phyloP scores from a whole-genome alignment of 2,797 vertebrate species.

The Mus caroli region DNA sequence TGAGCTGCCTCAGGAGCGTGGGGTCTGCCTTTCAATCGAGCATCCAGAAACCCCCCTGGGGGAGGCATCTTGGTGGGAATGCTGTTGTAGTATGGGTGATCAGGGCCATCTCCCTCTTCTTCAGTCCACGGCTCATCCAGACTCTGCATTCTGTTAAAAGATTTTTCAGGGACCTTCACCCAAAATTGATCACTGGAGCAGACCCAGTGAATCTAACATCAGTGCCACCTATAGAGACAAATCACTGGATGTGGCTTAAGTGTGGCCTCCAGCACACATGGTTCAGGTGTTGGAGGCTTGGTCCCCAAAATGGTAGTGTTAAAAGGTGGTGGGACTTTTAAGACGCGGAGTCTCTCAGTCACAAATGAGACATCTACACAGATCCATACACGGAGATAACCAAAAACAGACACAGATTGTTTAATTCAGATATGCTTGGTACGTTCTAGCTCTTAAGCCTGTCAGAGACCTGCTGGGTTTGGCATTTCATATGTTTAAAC shows the following conservation, averaged over 20 bases:
- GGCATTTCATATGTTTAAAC: background rate
- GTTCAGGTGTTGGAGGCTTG: background rate
- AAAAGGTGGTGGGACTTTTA: background rate
- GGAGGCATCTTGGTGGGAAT: constrained; percentile 96
- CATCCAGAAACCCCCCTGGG: constrained; percentile 94
- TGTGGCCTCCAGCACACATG: background rate
- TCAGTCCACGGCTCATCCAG: constrained; percentile 96
- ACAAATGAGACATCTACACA: background rate
- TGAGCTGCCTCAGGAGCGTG: constrained; percentile 89
- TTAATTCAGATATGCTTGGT: background rate
- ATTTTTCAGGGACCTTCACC: constrained; percentile 35
- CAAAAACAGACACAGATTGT: background rate
- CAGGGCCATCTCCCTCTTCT: constrained; percentile 93
- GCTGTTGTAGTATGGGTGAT: constrained; percentile 97
- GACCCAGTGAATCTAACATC: background rate
- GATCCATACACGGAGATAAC: background rate
- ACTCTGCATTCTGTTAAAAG: constrained; percentile 93
- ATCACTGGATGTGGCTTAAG: background rate
- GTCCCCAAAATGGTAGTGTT: background rate
- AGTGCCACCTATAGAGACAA: background rate
- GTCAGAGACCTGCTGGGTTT: background rate
- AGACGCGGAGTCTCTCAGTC: background rate
- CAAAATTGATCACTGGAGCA: background rate
- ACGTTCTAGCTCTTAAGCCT: background rate
- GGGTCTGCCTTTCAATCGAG: constrained; percentile 91